These are phyloP conservation scores for Platyura marginata DNA, from an alignment of 1,140 invertebrate genomes.

Conservation along the genomic window DNA sequence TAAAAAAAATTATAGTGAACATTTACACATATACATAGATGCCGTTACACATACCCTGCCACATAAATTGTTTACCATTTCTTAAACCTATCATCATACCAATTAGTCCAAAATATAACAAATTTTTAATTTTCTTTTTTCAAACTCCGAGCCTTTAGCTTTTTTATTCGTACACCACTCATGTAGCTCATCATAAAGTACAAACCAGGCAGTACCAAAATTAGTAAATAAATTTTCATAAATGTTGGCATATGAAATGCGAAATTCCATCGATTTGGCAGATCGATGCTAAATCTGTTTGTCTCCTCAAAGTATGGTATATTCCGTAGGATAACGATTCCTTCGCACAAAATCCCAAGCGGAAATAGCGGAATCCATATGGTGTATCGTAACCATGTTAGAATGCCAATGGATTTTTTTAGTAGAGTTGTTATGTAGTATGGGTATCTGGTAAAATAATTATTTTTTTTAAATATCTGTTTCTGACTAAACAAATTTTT, in stretches of 20 bases:
- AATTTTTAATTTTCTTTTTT: too few relatives aligned
- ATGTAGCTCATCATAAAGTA: conserved; percentile 64
- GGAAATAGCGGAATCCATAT: conserved; percentile 89
- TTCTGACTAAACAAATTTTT: too few relatives aligned
- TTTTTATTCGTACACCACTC: conserved; percentile 43
- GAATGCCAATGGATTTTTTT: conserved; percentile 46
- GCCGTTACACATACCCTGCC: too few relatives aligned
- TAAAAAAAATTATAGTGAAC: too few relatives aligned
- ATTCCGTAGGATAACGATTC: conserved; percentile 55
- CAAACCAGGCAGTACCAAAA: conserved; percentile 53
- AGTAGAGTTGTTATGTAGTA: conserved; percentile 74
- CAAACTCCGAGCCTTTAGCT: conserved; percentile 29
- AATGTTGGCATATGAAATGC: conserved; percentile 70
- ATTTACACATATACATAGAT: too few relatives aligned
- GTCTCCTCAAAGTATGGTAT: conserved; percentile 85
- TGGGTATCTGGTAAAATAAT: too few relatives aligned
- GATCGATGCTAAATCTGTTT: conserved; percentile 45
- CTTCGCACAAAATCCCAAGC: conserved; percentile 73
- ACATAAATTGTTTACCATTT: too few relatives aligned
- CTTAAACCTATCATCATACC: too few relatives aligned
- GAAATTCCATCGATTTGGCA: conserved; percentile 76
- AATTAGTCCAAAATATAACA: too few relatives aligned
- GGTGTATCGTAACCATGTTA: conserved; percentile 88
- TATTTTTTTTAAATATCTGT: too few relatives aligned
- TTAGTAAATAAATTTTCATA: conserved; percentile 56